phyloP scores from a whole-genome alignment of 2,888 invertebrate genomes.

The Phytoseiulus persimilis region DNA sequence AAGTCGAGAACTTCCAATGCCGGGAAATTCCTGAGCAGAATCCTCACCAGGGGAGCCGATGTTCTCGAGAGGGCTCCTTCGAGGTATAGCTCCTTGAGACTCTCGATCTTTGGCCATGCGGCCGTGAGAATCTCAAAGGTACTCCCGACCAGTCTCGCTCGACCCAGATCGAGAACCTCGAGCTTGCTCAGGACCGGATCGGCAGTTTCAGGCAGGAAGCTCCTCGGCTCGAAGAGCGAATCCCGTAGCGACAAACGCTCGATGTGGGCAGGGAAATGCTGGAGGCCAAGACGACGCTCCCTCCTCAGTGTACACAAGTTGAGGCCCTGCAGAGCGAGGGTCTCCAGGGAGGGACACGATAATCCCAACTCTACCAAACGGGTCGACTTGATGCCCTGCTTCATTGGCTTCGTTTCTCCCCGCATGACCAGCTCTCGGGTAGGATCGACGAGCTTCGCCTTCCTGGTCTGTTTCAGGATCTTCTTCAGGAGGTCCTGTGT shows the following conservation, averaged over 20 bases:
- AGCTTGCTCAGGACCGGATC: not conserved
- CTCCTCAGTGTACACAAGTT: not conserved
- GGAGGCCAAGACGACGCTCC: not conserved
- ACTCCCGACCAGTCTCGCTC: not conserved
- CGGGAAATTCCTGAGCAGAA: not conserved
- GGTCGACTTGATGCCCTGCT: not conserved
- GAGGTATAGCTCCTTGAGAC: not conserved
- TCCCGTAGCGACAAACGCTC: constrained; percentile 11
- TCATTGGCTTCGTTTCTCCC: not conserved
- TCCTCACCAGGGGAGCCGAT: not conserved
- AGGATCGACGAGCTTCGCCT: not conserved
- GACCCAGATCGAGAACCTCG: constrained; percentile 8
- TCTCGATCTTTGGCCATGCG: not conserved
- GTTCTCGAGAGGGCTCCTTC: not conserved
- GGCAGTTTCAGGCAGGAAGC: not conserved
- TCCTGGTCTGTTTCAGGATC: constrained; percentile 9
- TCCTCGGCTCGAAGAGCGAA: constrained; percentile 11
- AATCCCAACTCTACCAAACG: not conserved
- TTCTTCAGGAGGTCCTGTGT: not conserved
- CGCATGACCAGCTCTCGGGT: not conserved
- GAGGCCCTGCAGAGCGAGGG: not conserved
- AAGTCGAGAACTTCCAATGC: not conserved
- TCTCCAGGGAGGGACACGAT: not conserved
- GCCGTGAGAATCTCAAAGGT: not conserved
- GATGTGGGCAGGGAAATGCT: not conserved